Conservation (phyloP, 2,113 vertebrate genomes). For the Poeciliopsis occidentalis region DNA sequence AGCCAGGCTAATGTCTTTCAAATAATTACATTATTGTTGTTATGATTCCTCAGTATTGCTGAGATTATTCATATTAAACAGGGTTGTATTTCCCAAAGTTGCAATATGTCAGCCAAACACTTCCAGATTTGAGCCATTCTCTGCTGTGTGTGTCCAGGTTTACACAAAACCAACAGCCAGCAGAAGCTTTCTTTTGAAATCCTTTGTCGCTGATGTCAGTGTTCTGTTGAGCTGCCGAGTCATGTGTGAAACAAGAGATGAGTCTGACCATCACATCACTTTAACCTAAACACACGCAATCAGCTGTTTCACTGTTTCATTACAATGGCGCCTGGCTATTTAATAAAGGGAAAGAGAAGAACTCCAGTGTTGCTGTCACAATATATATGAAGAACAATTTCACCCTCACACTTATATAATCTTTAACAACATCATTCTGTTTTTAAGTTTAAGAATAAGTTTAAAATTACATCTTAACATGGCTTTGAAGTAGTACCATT, state of each 20-base stretch:
- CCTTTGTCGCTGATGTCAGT: not conserved
- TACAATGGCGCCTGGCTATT: not conserved
- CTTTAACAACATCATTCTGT: no score
- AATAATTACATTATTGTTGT: not conserved
- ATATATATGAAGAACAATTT: no score
- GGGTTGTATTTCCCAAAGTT: constrained; percentile 27
- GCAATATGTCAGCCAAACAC: constrained; percentile 33
- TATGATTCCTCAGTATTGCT: constrained; percentile 17
- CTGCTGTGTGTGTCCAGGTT: no score
- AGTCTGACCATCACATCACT: constrained; percentile 1
- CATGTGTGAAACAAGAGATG: not conserved
- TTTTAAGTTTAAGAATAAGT: no score
- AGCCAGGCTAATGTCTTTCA: not conserved
- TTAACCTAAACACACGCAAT: not conserved
- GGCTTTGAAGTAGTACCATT: not conserved
- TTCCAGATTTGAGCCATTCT: constrained; percentile 35
- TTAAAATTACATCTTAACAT: no score
- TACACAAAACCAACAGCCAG: not conserved
- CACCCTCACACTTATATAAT: no score
- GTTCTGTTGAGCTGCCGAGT: constrained; percentile 1
- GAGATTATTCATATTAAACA: constrained; percentile 34
- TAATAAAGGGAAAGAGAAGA: not conserved
- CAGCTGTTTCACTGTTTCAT: not conserved
- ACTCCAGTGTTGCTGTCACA: not conserved
- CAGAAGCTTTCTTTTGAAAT: not conserved